Base-by-base conservation (phyloP, 2,888 invertebrate species). In the Drosophila colorata region DNA sequence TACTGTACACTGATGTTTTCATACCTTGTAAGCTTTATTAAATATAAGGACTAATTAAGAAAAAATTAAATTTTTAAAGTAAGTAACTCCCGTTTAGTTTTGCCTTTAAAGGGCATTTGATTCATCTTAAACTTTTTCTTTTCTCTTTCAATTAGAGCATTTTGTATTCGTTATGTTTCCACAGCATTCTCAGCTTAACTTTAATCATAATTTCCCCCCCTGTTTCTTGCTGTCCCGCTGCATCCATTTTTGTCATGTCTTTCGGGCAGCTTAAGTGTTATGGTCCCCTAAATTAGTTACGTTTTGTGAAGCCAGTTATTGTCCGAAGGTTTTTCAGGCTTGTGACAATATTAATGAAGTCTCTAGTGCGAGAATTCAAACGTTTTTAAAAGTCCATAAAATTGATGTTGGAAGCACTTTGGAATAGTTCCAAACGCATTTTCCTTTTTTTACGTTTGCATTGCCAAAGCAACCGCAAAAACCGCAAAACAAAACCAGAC, bases 211-310 rank as follows among this genome's bases (percentile, higher is more conserved):
- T 52, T 57, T 49, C 44, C 52, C 57, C 44, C 65, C 63, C 48
- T 58, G 31, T 49, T 51, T 49, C 38, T 64, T 46, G 33, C 55
- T 51, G 57, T 53, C 20, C 37, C 28, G 53, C 47, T 64, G 60
- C 51, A 53, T 49, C 35, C 63, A 52, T 60, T 64, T 75, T 74
- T 69, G 61, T 86, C 80, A 68, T 80, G 81, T 79, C 76, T 82
- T 76, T 75, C 13, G 79, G 76, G 65, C 73, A 66, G 80, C 78
- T 89, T 88, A 86, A 84, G 78, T 80, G 82, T 87, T 84, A 80
- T 82, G 78, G 78, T 81, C 66, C 78, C 80, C 72, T 73, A 78
- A 88, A 82, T 87, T 78, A 80, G 77, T 73, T 60, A 64, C 48
- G 56, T 69, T 63, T 75, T 49, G 8, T 16, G 47, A 23, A 63